Base-by-base conservation (phyloP, 2,113 vertebrate genomes). In the Eurystomus gularis region DNA sequence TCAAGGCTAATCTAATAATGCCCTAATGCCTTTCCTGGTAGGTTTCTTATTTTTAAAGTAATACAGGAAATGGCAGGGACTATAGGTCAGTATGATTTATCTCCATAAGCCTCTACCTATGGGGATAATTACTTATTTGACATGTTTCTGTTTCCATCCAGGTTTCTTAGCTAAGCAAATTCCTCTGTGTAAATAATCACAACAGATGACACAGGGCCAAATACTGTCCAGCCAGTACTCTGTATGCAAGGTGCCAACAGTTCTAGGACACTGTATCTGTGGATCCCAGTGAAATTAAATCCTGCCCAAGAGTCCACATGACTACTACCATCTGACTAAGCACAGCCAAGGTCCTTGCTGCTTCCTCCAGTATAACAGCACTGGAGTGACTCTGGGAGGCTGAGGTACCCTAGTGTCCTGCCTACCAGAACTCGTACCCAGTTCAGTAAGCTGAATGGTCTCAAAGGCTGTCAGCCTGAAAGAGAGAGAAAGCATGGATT, bases 21-120 rank as follows among this genome's bases (percentile, higher is more conserved):
- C 48, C 28, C 40, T 73, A 66, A 89, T 83, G 82, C 11, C 20
- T 89, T 96, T 90, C 64, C 82, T 90, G 66, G 29, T 69, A 48
- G 49, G 11, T 86, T 94, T 88, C 78, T 90, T 55, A 64, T 82
- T 93, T 91, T 69, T 55, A 71, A 93, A 91, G 54, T 57, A 77
- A 49, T 46, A 11, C 40, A 80, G 71, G 58, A 95, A 93, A 88
- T 21, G 29, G 16, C 62, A 91, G 71, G 55, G 55, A 64, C 39
- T 66, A 54, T 23, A 73, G 25, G 80, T 70, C 60, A 61, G n/a
- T 48, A 82, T 70, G 66, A 65, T 9, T 88, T 62, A 83, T 73
- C 37, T 77, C 46, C 71, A 66, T 17, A 85, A 80, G 40, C 29
- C 57, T 73, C 31, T 58, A 82, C 70, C 23, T 73, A 83, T 62